phyloP scores from a whole-genome alignment of 2,797 vertebrate species.

The Champsocephalus gunnari region DNA sequence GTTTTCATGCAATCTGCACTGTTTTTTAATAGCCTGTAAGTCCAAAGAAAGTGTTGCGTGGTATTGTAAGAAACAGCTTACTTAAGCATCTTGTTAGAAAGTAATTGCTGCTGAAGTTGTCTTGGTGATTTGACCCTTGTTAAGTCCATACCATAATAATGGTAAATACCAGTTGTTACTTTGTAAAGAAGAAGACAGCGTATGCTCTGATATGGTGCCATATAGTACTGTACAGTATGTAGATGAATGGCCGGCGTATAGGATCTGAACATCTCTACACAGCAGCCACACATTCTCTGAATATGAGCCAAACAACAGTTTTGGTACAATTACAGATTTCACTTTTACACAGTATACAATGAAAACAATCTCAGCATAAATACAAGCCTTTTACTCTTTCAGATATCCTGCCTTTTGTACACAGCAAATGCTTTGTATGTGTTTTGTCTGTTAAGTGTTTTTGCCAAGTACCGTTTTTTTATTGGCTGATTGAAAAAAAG shows the following conservation, averaged over 20 bases:
- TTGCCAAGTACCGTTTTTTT: conserved; percentile 53
- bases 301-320: conserved; percentile 41
- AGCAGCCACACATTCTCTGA: conserved; percentile 43
- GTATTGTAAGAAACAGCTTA: conserved; percentile 51
- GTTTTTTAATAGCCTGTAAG: conserved; percentile 14
- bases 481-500: conserved; percentile 61
- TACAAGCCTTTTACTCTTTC: conserved; percentile 43
- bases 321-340: conserved; percentile 48
- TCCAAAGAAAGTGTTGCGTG: conserved; percentile 48
- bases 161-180: conserved; percentile 49
- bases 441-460: conserved; percentile 51
- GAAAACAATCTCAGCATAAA: conserved; percentile 31
- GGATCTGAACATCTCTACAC: conserved; percentile 38
- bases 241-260: conserved; percentile 24
- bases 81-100: conserved; percentile 55
- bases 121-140: conserved; percentile 33
- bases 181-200: conserved; percentile 25
- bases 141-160: conserved; percentile 47
- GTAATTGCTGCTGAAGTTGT: conserved; percentile 43
- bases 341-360: conserved; percentile 34
- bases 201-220: conserved; percentile 44
- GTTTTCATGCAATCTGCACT: conserved; percentile 40
- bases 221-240: conserved; percentile 14
- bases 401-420: conserved; percentile 59
- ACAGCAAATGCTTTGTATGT: conserved; percentile 55